Evolutionary conservation across 2,113 vertebrate genomes (phyloP).

Genomic region (Atractosteus spatula): DNA sequence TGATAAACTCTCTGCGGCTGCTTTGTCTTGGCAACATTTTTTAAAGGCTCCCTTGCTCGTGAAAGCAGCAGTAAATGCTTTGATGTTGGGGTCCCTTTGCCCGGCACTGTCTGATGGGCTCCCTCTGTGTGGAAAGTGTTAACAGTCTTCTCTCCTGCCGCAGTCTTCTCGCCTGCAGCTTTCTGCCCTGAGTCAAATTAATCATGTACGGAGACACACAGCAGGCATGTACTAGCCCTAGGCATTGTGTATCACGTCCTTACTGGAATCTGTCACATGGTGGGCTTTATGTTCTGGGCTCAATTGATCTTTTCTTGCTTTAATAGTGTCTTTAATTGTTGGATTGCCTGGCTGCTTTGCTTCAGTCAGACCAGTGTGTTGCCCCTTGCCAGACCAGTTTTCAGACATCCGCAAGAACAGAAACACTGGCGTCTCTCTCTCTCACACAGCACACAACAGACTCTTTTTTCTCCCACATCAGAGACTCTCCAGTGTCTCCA

Average conservation of each 20-base stretch:
- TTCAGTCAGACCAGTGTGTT: conserved; percentile 21
- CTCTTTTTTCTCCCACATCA: conserved; percentile 60
- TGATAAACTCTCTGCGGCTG: too few relatives aligned
- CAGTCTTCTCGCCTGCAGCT: conserved; percentile 79
- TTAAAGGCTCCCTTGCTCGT: too few relatives aligned
- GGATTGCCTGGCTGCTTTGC: conserved; percentile 37
- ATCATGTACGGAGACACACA: conserved; percentile 93
- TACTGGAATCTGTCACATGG: conserved; percentile 84
- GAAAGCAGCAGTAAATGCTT: too few relatives aligned
- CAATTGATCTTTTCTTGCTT: conserved; percentile 70
- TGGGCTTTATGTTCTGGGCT: conserved; percentile 64
- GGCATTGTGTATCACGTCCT: conserved; percentile 80
- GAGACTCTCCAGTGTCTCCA: conserved; percentile 19
- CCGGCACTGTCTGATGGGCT: not conserved
- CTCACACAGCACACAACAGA: conserved; percentile 54
- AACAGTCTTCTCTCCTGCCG: conserved; percentile 72
- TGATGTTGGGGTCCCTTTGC: not conserved
- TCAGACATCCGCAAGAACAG: conserved; percentile 20
- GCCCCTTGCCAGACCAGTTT: conserved; percentile 31
- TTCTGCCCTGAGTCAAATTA: conserved; percentile 89
- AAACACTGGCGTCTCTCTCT: conserved; percentile 60
- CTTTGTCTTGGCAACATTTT: too few relatives aligned
- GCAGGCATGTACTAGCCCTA: conserved; percentile 87
- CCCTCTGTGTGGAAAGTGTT: conserved; percentile 61
- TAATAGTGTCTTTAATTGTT: conserved; percentile 69